Evolutionary conservation across 2,113 vertebrate species (phyloP).

Genomic region (Hylia prasina): DNA sequence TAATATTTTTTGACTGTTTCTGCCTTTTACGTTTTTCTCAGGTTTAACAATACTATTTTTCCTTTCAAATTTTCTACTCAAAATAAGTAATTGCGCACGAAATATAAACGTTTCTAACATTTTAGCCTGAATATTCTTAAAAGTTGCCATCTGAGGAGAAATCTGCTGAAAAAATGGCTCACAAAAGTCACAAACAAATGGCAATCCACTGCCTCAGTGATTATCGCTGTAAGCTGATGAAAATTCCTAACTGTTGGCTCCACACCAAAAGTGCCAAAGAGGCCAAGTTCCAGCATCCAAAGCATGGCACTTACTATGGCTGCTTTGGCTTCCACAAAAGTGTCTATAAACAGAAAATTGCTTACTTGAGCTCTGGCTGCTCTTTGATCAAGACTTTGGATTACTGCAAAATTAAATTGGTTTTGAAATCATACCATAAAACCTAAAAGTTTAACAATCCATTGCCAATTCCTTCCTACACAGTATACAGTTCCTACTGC

Average conservation of each 20-base stretch:
- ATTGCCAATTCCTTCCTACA: neutral
- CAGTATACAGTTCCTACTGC: neutral
- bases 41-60: neutral
- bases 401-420: neutral
- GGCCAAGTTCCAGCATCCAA: neutral
- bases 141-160: neutral
- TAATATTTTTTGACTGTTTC: neutral
- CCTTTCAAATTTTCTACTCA: neutral
- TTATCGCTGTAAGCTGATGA: neutral
- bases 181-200: neutral
- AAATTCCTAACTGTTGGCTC: neutral
- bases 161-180: neutral
- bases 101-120: neutral
- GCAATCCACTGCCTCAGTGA: neutral
- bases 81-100: neutral
- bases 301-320: neutral
- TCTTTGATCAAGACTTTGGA: neutral
- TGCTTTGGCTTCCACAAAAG: neutral
- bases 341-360: neutral
- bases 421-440: neutral
- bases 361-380: neutral
- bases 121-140: neutral
- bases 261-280: neutral
- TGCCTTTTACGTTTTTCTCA: neutral
- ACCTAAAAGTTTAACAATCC: neutral